Percentiles rank a stretch among this genome's conserved stretches.
Conservation (phyloP, 2,888 invertebrate genomes). For the Agapostemon virescens region DNA sequence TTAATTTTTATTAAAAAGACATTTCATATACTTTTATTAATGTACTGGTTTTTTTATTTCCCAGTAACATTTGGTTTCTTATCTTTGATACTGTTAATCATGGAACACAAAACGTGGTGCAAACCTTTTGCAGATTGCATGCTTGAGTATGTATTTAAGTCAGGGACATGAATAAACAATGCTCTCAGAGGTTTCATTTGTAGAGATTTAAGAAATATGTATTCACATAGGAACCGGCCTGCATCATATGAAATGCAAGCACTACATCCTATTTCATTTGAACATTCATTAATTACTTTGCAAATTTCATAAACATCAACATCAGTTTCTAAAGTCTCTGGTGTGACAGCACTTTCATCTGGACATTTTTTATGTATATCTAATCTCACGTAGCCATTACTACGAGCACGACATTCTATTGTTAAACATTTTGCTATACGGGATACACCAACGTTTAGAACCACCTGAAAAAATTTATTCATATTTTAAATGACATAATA, state of each 20-base stretch:
- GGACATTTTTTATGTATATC: conserved; percentile 81
- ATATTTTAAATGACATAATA: not conserved
- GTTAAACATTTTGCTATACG: conserved; percentile 83
- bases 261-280: conserved; percentile 73
- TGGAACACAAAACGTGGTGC: conserved; percentile 78
- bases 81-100: conserved; percentile 55
- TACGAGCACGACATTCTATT: conserved; percentile 87
- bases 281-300: conserved; percentile 81
- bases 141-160: conserved; percentile 84
- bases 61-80: not conserved
- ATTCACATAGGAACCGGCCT: conserved; percentile 91
- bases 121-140: conserved; percentile 83
- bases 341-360: conserved; percentile 81
- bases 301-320: conserved; percentile 83
- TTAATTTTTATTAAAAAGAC: conserved; percentile 32
- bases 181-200: conserved; percentile 83
- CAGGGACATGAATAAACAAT: conserved; percentile 91
- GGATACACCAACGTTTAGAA: conserved; percentile 91
- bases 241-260: conserved; percentile 84
- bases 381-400: conserved; percentile 82
- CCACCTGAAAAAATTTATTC: conserved; percentile 83
- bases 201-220: conserved; percentile 89
- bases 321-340: conserved; percentile 82
- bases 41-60: not conserved
- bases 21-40: not conserved